Percentiles rank a stretch among this genome's conserved stretches.
These are phyloP conservation scores for Umimayanthus chanpuru DNA, from an alignment of 92 coral and sea anemone species.

Conservation along the genomic window DNA sequence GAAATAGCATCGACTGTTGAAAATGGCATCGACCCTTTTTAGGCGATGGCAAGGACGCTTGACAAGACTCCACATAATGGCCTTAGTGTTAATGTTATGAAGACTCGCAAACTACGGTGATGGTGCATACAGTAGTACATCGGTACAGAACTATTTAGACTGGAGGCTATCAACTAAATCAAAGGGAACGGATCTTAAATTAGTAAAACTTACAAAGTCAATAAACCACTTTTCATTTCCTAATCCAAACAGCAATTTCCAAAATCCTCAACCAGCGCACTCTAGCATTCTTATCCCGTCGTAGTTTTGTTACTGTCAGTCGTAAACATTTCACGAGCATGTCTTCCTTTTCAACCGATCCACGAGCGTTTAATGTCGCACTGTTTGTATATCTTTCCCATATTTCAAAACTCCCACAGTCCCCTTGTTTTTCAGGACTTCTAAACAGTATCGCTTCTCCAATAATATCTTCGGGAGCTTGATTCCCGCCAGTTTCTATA, in stretches of 20 bases:
- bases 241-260: constrained; percentile 78
- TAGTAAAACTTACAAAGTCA: no score
- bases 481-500: constrained; percentile 66
- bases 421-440: constrained; percentile 40
- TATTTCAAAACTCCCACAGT: constrained; percentile 47
- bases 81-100: no score
- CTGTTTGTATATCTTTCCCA: constrained; percentile 44
- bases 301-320: constrained; percentile 56
- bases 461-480: constrained; percentile 71
- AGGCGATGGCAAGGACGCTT: no score
- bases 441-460: constrained; percentile 60
- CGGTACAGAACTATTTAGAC: no score
- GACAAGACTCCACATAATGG: no score
- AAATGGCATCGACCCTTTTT: no score
- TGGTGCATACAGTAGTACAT: no score
- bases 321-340: constrained; percentile 57
- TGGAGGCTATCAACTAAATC: no score
- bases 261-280: constrained; percentile 66
- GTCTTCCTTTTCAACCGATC: constrained; percentile 23
- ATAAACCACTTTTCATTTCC: not conserved
- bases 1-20: no score
- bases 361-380: constrained; percentile 49
- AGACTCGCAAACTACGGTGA: no score
- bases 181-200: no score
- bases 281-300: constrained; percentile 43